Conservation (phyloP, 2,888 invertebrate species). For the Drosophila recens region DNA sequence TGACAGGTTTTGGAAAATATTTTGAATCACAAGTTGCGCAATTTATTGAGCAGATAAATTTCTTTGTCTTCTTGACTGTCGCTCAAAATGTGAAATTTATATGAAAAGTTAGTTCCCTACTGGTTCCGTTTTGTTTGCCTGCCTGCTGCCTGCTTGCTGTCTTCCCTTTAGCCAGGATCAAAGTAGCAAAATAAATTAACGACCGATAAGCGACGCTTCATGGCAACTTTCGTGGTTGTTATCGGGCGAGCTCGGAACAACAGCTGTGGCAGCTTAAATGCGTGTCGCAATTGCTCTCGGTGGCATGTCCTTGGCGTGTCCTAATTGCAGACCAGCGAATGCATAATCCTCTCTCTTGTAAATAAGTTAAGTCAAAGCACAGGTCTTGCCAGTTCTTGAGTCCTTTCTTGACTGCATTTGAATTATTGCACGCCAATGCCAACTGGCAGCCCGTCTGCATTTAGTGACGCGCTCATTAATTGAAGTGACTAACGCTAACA, state of each 20-base stretch:
- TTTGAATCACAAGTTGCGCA: conserved; percentile 69
- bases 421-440: conserved; percentile 72
- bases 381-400: conserved; percentile 1
- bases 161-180: conserved; percentile 49
- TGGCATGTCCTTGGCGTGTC: conserved; percentile 48
- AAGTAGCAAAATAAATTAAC: conserved; percentile 74
- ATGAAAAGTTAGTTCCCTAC: conserved; percentile 63
- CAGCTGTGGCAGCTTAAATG: conserved; percentile 44
- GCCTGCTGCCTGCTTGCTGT: neutral
- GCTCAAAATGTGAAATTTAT: conserved; percentile 72
- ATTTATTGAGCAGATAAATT: conserved; percentile 76
- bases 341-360: conserved; percentile 23
- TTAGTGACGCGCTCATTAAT: conserved; percentile 69
- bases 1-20: conserved; percentile 63
- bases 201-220: conserved; percentile 61
- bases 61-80: conserved; percentile 38
- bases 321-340: conserved; percentile 29
- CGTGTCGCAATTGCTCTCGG: conserved; percentile 29
- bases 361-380: conserved; percentile 20
- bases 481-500: conserved; percentile 48
- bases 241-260: conserved; percentile 49
- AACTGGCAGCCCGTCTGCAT: conserved; percentile 52
- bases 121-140: neutral
- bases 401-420: conserved; percentile 51
- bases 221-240: conserved; percentile 61